Evolutionary conservation across 1,140 invertebrate species (phyloP).

Genomic region (Bombus consobrinus): DNA sequence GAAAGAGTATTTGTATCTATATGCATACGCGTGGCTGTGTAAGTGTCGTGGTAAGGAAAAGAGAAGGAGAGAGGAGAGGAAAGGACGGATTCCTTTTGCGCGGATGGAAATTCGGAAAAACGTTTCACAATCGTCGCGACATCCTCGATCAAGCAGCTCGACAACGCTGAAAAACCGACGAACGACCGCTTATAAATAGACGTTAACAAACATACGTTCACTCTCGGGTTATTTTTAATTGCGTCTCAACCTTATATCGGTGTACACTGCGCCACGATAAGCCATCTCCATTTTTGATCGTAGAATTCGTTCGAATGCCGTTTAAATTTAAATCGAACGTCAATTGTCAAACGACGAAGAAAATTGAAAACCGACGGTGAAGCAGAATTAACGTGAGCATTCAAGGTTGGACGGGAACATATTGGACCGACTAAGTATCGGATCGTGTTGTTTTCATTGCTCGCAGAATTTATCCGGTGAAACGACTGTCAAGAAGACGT

Average conservation of each 20-base stretch:
- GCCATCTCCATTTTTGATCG: not conserved
- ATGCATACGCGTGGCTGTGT: not conserved
- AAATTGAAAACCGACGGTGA: not conserved
- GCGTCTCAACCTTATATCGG: constrained; percentile 31
- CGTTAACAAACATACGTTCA: constrained; percentile 37
- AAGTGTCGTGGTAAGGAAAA: not conserved
- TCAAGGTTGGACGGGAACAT: not conserved
- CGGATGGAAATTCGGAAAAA: constrained; percentile 38
- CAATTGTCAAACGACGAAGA: not conserved
- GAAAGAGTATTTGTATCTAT: not conserved
- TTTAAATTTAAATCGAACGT: not conserved
- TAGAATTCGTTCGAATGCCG: too few relatives aligned
- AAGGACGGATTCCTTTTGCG: constrained; percentile 16
- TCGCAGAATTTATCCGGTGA: constrained; percentile 8
- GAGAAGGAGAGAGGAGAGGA: not conserved
- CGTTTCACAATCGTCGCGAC: constrained; percentile 25
- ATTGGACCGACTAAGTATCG: not conserved
- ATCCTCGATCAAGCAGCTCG: not conserved
- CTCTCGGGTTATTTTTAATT: constrained; percentile 44
- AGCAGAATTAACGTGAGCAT: not conserved
- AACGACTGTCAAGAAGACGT: constrained; percentile 11
- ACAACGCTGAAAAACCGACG: constrained; percentile 30
- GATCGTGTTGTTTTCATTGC: constrained; percentile 10
- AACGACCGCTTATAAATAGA: constrained; percentile 39
- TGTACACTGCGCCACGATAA: constrained; percentile 1